Evolutionary conservation across 35 echinoderm and acorn worm genomes (phyloP).

Genomic region (Holothuria glaberrima): DNA sequence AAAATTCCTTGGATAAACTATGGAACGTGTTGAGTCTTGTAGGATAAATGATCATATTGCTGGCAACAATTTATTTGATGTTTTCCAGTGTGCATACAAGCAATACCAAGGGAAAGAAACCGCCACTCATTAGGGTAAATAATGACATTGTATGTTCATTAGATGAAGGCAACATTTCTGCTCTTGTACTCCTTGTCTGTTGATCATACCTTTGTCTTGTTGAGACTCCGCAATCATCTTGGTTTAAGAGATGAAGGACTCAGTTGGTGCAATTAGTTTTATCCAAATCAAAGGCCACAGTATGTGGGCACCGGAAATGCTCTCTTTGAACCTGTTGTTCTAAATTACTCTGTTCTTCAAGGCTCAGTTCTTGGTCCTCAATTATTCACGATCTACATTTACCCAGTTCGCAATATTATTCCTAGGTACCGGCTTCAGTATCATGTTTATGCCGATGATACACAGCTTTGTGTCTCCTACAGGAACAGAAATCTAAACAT

Average conservation of each 20-base stretch:
- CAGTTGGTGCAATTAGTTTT: constrained; percentile 65
- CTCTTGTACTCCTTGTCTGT: constrained; percentile 59
- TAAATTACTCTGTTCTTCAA: constrained; percentile 50
- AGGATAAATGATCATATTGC: constrained; percentile 33
- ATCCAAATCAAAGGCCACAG: constrained; percentile 58
- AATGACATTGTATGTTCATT: constrained; percentile 65
- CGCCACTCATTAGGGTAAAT: constrained; percentile 38
- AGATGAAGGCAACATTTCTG: constrained; percentile 45
- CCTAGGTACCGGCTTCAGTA: constrained; percentile 13
- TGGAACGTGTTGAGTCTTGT: constrained; percentile 44
- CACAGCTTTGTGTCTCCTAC: too few relatives aligned
- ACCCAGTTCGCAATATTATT: constrained; percentile 63
- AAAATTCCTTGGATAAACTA: constrained; percentile 54
- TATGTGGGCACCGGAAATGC: constrained; percentile 41
- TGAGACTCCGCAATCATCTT: constrained; percentile 22
- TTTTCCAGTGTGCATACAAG: constrained; percentile 55
- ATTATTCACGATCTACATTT: constrained; percentile 62
- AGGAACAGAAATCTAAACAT: too few relatives aligned
- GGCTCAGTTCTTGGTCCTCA: constrained; percentile 54
- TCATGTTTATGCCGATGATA: constrained; percentile 63
- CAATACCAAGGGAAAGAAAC: constrained; percentile 59
- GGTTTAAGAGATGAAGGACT: constrained; percentile 60
- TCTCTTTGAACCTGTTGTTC: constrained; percentile 25
- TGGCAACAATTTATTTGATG: constrained; percentile 34
- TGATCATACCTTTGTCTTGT: constrained; percentile 50